phyloP scores from a whole-genome alignment of 2,888 invertebrate genomes.

The Tachina lurida region DNA sequence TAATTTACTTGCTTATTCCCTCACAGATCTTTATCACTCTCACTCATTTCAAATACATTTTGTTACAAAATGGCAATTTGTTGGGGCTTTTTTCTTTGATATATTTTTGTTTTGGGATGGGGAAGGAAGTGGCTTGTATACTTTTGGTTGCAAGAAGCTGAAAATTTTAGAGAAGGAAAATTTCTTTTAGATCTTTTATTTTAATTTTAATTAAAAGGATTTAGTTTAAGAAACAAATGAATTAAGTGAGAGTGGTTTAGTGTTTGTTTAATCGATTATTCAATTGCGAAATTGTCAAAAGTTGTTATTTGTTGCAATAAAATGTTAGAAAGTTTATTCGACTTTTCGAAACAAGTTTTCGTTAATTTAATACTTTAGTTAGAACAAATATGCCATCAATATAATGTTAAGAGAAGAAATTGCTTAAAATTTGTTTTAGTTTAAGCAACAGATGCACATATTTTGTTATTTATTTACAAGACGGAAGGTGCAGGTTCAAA shows the following conservation, averaged over 20 bases:
- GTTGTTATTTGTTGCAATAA: not conserved
- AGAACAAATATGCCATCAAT: not conserved
- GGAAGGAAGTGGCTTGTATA: slow-evolving; percentile 19
- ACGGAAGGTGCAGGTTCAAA: not conserved
- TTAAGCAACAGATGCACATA: not conserved
- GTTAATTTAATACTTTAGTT: not conserved
- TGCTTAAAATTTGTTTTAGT: not conserved
- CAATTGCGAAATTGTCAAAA: slow-evolving; percentile 2
- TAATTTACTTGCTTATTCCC: slow-evolving; percentile 24
- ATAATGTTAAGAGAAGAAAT: slow-evolving; percentile 11
- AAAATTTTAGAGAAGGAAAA: slow-evolving; percentile 65
- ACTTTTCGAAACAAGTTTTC: not conserved
- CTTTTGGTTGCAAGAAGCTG: slow-evolving; percentile 48
- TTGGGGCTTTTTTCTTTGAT: slow-evolving; percentile 14
- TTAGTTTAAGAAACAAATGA: slow-evolving; percentile 34
- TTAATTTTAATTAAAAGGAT: slow-evolving; percentile 7
- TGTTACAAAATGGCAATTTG: slow-evolving; percentile 20
- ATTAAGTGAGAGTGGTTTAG: slow-evolving; percentile 54
- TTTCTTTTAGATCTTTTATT: slow-evolving; percentile 54
- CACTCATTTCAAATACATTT: slow-evolving; percentile 61
- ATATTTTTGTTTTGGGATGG: slow-evolving; percentile 1
- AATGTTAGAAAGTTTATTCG: slow-evolving; percentile 18
- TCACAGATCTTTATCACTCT: slow-evolving; percentile 43
- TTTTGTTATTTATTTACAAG: not conserved
- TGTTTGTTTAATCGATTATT: slow-evolving; percentile 23